These are phyloP conservation scores for Odontamblyopus lacepedii DNA, from an alignment of 2,797 vertebrate genomes.

Conservation along the genomic window DNA sequence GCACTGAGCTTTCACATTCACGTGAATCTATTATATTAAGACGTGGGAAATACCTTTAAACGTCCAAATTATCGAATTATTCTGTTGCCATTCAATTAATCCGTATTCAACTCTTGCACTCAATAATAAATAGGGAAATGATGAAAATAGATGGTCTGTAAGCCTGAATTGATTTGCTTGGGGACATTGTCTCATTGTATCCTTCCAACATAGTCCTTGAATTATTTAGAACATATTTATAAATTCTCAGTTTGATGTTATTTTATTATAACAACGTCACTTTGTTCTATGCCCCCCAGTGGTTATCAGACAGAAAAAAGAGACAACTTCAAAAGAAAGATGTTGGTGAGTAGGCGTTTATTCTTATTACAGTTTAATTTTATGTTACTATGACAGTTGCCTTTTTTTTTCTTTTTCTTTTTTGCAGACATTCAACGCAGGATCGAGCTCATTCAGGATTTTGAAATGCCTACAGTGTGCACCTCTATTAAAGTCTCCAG, in stretches of 20 bases:
- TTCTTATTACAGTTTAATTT: background rate
- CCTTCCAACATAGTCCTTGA: background rate
- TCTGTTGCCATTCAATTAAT: background rate
- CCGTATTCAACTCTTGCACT: background rate
- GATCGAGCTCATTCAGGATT: constrained; percentile 98
- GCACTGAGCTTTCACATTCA: constrained; percentile 13
- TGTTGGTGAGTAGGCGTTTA: constrained; percentile 83
- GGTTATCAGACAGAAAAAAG: constrained; percentile 96
- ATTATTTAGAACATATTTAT: background rate
- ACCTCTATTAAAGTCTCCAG: constrained; percentile 91
- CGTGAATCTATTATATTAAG: background rate
- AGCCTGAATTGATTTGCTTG: background rate
- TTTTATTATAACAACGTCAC: background rate
- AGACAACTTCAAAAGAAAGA: constrained; percentile 93
- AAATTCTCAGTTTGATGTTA: background rate
- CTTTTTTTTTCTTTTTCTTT: background rate
- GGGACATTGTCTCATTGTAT: background rate
- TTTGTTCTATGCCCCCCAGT: constrained; percentile 71
- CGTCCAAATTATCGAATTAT: background rate
- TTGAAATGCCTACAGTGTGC: constrained; percentile 96
- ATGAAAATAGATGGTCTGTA: no score
- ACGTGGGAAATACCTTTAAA: background rate
- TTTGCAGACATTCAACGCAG: constrained; percentile 87
- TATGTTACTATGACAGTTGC: background rate
- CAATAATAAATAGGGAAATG: background rate